Evolutionary conservation across 2,888 invertebrate species (phyloP), one percentile per base, ranked within the genome.

Genomic region (Dynastes maya): DNA sequence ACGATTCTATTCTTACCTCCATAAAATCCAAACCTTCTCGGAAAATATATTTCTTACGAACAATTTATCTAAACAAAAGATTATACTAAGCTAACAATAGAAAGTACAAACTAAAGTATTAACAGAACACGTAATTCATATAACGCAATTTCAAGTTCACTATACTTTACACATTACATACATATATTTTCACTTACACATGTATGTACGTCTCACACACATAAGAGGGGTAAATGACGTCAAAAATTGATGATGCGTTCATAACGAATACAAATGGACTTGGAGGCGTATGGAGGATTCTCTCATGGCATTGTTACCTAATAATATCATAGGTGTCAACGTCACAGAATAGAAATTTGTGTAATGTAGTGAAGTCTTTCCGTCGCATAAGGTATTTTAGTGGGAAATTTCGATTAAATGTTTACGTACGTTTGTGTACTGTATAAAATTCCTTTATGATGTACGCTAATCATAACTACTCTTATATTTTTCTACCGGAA

Each of bases 261-360:
- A 68, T 68, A 68, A 68, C 51, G 68, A 68, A 68, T 68, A 68
- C 68, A 68, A 29, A 51, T 68, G 51, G 51, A 53, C 29, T 29
- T 29, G 9, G 51, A 68, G 29, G 40, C 40, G 37, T 5, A 40
- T 65, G 37, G 8, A 65, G 13, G 22, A 51, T 68, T 6, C 40
- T 9, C 29, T 27, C 29, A 37, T 37, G 13, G 32, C 29, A 68
- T 51, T 68, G 27, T 51, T 51, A 51, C 51, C 4, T 68, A 49
- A 51, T 51, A 51, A 68, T 51, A 51, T 16, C 51, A 2, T 27
- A 16, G 40, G 22, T 51, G 68, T 51, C 49, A 68, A 29, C 29
- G 27, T 68, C 49, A 68, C 49, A 29, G 13, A 68, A 68, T 51
- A 40, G 8, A 22, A 68, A 68, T 29, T 68, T 22, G 68, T 11